phyloP scores from a whole-genome alignment of 1,140 invertebrate genomes.

The Cataglyphis hispanica region DNA sequence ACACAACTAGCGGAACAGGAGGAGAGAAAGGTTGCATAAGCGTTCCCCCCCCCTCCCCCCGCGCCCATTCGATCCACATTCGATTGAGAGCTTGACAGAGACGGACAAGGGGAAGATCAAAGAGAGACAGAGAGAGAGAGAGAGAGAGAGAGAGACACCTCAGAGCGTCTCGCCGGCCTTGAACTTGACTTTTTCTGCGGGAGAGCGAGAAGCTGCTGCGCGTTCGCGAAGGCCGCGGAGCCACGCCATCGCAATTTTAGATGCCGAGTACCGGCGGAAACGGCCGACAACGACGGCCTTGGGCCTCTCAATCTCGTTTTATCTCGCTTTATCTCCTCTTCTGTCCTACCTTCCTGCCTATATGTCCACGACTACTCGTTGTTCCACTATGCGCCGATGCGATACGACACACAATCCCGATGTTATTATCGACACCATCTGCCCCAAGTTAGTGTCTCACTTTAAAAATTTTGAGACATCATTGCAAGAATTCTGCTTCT shows the following conservation, averaged over 20 bases:
- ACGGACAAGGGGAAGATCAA: slow-evolving; percentile 5
- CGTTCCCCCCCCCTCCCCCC: neutral
- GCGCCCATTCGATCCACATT: slow-evolving; percentile 13
- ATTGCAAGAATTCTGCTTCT: neutral
- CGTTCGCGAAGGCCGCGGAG: slow-evolving; percentile 78
- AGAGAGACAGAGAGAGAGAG: neutral
- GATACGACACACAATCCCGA: neutral
- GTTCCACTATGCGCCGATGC: slow-evolving; percentile 29
- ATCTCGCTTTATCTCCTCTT: slow-evolving; percentile 38
- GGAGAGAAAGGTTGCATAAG: slow-evolving; percentile 52
- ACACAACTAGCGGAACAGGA: slow-evolving; percentile 27
- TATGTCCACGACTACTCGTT: slow-evolving; percentile 38
- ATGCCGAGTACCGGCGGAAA: slow-evolving; percentile 80
- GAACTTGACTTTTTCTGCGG: slow-evolving; percentile 75
- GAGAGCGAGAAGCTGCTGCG: slow-evolving; percentile 69
- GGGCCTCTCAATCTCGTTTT: slow-evolving; percentile 60
- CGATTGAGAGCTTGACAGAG: slow-evolving; percentile 51
- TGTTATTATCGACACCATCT: slow-evolving; percentile 4
- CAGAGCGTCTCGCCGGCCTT: slow-evolving; percentile 69
- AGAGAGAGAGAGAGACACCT: slow-evolving; percentile 18
- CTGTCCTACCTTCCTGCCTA: slow-evolving; percentile 55
- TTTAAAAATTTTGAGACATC: slow-evolving; percentile 15
- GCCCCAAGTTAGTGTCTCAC: neutral
- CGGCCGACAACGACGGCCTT: slow-evolving; percentile 77
- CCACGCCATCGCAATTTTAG: slow-evolving; percentile 81